These are phyloP conservation scores for Copsychus sechellarum DNA, from an alignment of 2,113 vertebrate species.

Conservation along the genomic window DNA sequence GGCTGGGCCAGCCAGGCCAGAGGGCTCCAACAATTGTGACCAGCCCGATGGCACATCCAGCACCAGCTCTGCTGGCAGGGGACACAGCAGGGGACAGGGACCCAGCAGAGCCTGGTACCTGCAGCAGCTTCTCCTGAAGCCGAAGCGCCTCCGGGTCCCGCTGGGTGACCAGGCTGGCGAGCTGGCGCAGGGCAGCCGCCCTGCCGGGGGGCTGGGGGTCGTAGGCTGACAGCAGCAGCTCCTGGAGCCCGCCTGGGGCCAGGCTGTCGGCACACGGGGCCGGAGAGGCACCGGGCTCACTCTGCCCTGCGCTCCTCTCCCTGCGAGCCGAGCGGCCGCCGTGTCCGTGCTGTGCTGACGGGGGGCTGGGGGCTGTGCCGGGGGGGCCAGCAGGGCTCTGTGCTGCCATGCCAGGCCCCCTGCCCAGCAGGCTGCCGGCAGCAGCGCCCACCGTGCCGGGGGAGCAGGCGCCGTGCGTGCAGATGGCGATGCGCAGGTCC, in stretches of 20 bases:
- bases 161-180: slow-evolving; percentile 74
- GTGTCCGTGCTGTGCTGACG: rapidly evolving
- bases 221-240: slow-evolving; percentile 80
- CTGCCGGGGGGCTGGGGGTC: slow-evolving; percentile 84
- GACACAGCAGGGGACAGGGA: rapidly evolving
- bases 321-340: neutral
- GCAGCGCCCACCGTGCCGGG: slow-evolving; percentile 38
- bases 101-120: slow-evolving; percentile 56
- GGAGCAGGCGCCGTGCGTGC: slow-evolving; percentile 84
- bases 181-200: slow-evolving; percentile 80
- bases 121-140: slow-evolving; percentile 81
- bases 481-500: slow-evolving; percentile 84
- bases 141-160: slow-evolving; percentile 64
- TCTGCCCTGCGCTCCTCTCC: neutral
- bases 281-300: rapidly evolving
- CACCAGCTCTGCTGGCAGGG: neutral
- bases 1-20: neutral
- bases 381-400: neutral
- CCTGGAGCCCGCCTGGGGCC: slow-evolving; percentile 18
- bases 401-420: neutral
- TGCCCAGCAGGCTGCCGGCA: slow-evolving; percentile 8
- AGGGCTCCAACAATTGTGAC: rapidly evolving
- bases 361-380: rapidly evolving
- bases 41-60: rapidly evolving
- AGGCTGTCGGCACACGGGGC: rapidly evolving